Evolutionary conservation across 2,797 vertebrate genomes (phyloP).

Genomic region (Coracias cyanogaster): DNA sequence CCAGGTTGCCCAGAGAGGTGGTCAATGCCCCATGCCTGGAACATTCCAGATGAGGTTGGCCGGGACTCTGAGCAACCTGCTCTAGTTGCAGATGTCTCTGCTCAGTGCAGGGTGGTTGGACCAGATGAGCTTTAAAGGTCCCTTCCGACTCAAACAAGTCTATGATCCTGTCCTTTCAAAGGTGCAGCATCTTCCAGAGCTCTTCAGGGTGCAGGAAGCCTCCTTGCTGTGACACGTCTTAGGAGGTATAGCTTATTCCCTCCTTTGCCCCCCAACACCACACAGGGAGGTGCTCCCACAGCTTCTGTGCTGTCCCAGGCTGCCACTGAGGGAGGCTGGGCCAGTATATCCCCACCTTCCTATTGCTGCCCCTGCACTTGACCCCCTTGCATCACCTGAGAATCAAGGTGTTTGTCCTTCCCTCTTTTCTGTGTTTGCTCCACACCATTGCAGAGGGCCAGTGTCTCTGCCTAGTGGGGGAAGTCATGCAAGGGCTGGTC

Average conservation of each 20-base stretch:
- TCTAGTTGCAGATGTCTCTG: too few relatives aligned
- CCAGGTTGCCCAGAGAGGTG: too few relatives aligned
- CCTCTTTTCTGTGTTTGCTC: neutral
- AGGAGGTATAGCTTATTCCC: neutral
- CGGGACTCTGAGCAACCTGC: too few relatives aligned
- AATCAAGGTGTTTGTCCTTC: neutral
- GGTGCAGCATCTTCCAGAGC: neutral
- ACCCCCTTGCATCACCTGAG: neutral
- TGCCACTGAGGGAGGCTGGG: neutral
- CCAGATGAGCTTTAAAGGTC: too few relatives aligned
- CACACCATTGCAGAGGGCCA: neutral
- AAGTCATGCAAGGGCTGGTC: neutral
- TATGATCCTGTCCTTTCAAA: neutral
- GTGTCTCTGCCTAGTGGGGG: neutral
- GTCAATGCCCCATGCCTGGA: too few relatives aligned
- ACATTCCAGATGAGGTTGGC: too few relatives aligned
- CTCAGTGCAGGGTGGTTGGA: too few relatives aligned
- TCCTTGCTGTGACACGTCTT: neutral
- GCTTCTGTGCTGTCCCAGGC: neutral
- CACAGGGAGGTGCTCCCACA: neutral
- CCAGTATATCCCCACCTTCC: neutral
- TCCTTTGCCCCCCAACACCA: neutral
- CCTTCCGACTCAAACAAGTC: too few relatives aligned
- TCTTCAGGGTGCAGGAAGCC: neutral
- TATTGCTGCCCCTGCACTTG: neutral